These are phyloP conservation scores for Uloborus diversus DNA, from an alignment of 1,140 invertebrate species.

Conservation along the genomic window DNA sequence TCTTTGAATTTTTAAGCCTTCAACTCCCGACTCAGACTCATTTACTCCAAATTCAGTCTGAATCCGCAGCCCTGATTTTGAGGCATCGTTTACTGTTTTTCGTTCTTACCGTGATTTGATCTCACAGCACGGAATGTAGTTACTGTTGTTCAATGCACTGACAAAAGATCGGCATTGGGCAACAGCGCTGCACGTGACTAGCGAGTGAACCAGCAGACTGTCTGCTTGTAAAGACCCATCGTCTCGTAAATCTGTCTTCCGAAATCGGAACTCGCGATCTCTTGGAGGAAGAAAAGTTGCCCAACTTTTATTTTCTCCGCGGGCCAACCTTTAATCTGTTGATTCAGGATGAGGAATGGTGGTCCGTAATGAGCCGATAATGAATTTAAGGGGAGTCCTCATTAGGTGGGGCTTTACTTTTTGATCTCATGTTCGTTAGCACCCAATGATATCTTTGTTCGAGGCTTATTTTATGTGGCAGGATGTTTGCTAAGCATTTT, in stretches of 20 bases:
- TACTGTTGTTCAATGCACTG: no score
- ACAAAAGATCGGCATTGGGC: not conserved
- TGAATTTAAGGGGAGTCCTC: not conserved
- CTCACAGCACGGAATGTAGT: no score
- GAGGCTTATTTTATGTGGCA: not conserved
- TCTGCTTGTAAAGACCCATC: not conserved
- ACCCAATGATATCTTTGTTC: not conserved
- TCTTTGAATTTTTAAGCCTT: no score
- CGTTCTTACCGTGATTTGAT: no score
- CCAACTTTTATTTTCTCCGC: no score
- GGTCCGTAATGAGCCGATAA: conserved; percentile 25
- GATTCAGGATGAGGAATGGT: not conserved
- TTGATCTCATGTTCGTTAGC: not conserved
- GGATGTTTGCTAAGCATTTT: not conserved
- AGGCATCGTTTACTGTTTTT: no score
- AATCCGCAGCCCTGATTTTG: no score
- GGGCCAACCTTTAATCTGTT: not conserved
- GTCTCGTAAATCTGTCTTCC: conserved; percentile 29
- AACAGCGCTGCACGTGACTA: conserved; percentile 4
- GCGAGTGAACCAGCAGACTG: conserved; percentile 13
- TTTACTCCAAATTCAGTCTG: no score
- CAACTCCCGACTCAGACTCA: no score
- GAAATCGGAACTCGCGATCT: not conserved
- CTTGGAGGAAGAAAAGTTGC: no score
- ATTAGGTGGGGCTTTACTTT: not conserved